Conservation (phyloP, 2,888 invertebrate genomes). For the Homarus gammarus region DNA sequence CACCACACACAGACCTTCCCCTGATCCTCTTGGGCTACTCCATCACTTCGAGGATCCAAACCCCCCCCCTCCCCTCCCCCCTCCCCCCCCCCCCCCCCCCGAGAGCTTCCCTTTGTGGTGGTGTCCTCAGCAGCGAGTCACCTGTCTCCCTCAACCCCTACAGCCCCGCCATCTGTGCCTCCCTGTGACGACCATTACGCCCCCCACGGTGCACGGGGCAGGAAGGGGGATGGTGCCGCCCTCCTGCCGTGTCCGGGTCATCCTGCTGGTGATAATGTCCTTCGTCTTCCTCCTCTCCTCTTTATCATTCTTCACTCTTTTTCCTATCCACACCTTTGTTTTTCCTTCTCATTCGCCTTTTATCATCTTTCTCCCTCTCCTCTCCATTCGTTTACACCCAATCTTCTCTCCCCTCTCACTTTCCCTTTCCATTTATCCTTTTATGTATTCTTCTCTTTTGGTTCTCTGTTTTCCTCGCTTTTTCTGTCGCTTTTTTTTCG, state of each 20-base stretch:
- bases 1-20: not conserved
- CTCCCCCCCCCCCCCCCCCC: not conserved
- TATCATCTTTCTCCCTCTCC: not conserved
- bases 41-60: not conserved
- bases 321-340: slow-evolving; percentile 24
- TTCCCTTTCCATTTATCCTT: not conserved
- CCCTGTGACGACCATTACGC: not conserved
- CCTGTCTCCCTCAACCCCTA: not conserved
- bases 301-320: slow-evolving; percentile 22
- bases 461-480: too few relatives aligned
- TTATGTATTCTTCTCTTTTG: too few relatives aligned
- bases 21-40: not conserved
- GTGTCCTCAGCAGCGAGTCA: not conserved
- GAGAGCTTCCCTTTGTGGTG: too few relatives aligned
- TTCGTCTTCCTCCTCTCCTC: slow-evolving; percentile 5
- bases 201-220: too few relatives aligned
- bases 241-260: too few relatives aligned
- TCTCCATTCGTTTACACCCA: too few relatives aligned
- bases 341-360: not conserved
- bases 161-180: slow-evolving; percentile 4
- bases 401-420: not conserved
- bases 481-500: too few relatives aligned
- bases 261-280: not conserved
- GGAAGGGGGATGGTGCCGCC: too few relatives aligned
- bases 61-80: not conserved